phyloP scores from a whole-genome alignment of 2,797 vertebrate genomes.

The Eidolon dupreanum region DNA sequence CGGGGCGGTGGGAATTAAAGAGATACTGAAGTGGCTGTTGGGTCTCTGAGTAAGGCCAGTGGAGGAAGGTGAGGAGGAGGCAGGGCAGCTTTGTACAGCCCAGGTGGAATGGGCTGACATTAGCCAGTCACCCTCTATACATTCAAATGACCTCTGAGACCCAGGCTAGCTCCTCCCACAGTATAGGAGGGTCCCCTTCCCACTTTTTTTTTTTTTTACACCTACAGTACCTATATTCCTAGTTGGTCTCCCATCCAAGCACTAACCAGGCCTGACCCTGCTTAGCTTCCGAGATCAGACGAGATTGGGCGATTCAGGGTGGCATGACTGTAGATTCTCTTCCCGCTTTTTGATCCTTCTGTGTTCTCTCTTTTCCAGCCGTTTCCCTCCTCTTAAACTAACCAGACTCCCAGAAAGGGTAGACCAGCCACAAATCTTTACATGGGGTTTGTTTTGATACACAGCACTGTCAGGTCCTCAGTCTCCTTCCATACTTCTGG shows the following conservation, averaged over 20 bases:
- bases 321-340: too few relatives aligned
- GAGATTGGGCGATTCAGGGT: too few relatives aligned
- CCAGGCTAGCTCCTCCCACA: neutral
- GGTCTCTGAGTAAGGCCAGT: neutral
- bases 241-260: too few relatives aligned
- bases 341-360: neutral
- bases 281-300: too few relatives aligned
- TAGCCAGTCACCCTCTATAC: neutral
- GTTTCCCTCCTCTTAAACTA: neutral
- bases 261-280: too few relatives aligned
- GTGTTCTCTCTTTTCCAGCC: neutral
- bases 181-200: neutral
- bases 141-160: neutral
- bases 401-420: neutral
- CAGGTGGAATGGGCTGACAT: neutral
- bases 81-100: neutral
- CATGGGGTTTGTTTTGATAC: neutral
- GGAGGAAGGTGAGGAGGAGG: neutral
- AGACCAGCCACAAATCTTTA: neutral
- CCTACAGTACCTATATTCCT: too few relatives aligned
- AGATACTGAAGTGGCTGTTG: neutral
- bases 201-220: neutral
- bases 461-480: neutral
- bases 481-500: neutral
- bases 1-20: too few relatives aligned